Evolutionary conservation across 2,113 vertebrate genomes (phyloP).

Genomic region (Lutjanus erythropterus): DNA sequence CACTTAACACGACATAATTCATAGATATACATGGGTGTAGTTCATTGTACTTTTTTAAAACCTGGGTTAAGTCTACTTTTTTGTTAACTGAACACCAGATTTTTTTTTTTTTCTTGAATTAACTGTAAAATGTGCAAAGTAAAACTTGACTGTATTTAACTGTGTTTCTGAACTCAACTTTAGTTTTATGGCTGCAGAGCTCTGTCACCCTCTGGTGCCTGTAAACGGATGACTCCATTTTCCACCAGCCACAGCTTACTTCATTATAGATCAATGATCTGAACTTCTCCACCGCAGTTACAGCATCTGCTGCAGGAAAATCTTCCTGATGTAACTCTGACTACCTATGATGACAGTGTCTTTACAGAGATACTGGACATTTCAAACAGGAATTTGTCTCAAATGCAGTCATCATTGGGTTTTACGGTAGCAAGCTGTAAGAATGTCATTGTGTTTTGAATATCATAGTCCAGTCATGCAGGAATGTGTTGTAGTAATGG

Average conservation of each 20-base stretch:
- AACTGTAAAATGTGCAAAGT: neutral
- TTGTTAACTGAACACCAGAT: neutral
- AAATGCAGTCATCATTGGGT: neutral
- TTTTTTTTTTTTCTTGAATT: neutral
- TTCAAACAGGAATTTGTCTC: neutral
- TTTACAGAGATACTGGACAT: neutral
- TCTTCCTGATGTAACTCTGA: neutral
- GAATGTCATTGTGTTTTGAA: neutral
- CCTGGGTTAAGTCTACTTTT: too few species aligned
- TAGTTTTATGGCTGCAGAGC: neutral
- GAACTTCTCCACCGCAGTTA: neutral
- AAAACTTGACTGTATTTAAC: neutral
- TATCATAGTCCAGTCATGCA: neutral
- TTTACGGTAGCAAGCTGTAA: neutral
- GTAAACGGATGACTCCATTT: constrained; percentile 34
- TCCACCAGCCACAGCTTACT: neutral
- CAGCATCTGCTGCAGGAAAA: constrained; percentile 20
- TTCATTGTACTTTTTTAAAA: too few species aligned
- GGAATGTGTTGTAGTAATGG: neutral
- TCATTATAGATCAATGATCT: constrained; percentile 12
- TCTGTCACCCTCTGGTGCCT: constrained; percentile 66
- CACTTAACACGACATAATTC: too few species aligned
- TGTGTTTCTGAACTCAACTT: neutral
- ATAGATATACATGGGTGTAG: too few species aligned
- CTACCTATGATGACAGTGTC: neutral